A percentile compares a stretch with the other conserved stretches of the same genome.
phyloP scores from a whole-genome alignment of 2,888 invertebrate species.

The Brachypalpus laphriformis region DNA sequence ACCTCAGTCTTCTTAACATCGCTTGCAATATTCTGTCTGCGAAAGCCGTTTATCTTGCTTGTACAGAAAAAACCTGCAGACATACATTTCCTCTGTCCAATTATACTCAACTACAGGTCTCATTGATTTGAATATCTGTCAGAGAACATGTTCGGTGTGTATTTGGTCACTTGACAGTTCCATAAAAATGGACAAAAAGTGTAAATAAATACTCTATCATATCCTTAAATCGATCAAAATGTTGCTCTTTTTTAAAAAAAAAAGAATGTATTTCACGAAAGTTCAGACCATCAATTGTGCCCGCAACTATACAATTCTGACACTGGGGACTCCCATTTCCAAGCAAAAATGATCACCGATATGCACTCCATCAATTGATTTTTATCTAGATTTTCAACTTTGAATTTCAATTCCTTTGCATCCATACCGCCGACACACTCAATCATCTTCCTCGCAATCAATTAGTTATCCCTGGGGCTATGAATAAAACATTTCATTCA shows the following conservation, averaged over 20 bases:
- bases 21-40: too few species aligned
- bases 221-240: background rate
- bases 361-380: constrained; percentile 43
- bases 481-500: constrained; percentile 64
- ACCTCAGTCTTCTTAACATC: too few species aligned
- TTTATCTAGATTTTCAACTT: constrained; percentile 40
- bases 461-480: constrained; percentile 59
- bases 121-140: too few species aligned
- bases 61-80: too few species aligned
- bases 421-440: constrained; percentile 45
- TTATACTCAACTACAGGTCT: too few species aligned
- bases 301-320: background rate
- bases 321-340: background rate
- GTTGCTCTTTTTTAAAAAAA: background rate
- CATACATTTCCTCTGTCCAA: too few species aligned
- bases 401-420: constrained; percentile 49
- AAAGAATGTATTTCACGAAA: too few species aligned
- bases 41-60: too few species aligned
- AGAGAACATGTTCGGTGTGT: too few species aligned
- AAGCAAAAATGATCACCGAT: constrained; percentile 10
- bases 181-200: too few species aligned
- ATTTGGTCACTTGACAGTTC: too few species aligned
- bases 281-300: background rate
- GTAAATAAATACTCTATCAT: too few species aligned
- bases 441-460: constrained; percentile 67